Evolutionary conservation across 2,113 vertebrate species (phyloP), one percentile per base, ranked within the genome.

Genomic region (Rhinoderma darwinii): DNA sequence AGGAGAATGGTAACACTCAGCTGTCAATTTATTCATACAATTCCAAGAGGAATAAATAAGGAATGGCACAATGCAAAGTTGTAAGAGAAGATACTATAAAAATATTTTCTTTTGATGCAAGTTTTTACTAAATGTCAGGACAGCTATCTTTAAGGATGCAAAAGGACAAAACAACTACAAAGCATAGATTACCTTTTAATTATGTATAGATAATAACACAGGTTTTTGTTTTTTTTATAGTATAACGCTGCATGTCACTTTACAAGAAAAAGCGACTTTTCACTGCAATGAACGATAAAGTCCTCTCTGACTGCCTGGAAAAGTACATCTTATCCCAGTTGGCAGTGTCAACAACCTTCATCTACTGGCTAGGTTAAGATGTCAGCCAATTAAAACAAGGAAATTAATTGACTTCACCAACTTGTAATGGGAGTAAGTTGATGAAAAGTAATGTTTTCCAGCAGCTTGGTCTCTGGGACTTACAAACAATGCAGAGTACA

Each of bases 401-500:
- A 27, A 41, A 84, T 32, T 30, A 61, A 76, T 76, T 84, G 73
- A 44, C 51, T 51, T 76, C 32, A 44, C 50, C 51, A 41, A 20
- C 37, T n/a, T 75, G 68, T 56, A 76, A 44, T 37, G 32, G 70
- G 70, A 76, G 78, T 59, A 59, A 41, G 27, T 47, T 84, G 51
- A 84, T 76, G 83, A 74, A 76, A 84, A 76, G 70, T 59, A n/a
- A 43, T 76, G 47, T 76, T 44, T 72, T 84, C 72, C 51, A 56
- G 70, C 47, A 37, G 22, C 81, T 51, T 20, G 47, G 25, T 61
- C 8, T 43, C 22, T 41, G 32, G 35, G 25, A 37, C 51, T 14
- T 18, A 41, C 77, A 61, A 80, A 32, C 17, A 20, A 5, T 22
- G 15, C 51, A 39, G 30, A 37, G 30, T 43, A n/a, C 37, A 61